phyloP scores from a whole-genome alignment of 1,140 invertebrate species.

The Andrena cerasifolii region DNA sequence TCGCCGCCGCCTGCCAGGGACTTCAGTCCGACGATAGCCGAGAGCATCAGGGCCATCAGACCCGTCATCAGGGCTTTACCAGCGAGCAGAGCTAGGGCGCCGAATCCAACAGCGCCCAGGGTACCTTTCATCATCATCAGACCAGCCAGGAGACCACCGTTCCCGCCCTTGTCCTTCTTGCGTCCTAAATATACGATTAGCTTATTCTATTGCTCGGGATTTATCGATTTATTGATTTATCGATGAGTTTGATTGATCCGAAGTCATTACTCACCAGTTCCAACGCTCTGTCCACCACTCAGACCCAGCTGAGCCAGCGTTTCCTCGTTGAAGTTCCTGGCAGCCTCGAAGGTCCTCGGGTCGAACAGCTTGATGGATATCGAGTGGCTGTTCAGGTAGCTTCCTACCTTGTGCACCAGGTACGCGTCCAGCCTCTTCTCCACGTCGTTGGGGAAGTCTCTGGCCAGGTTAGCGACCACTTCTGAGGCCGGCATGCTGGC shows the following conservation, averaged over 20 bases:
- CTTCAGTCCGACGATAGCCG: constrained; percentile 89
- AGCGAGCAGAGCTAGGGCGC: constrained; percentile 89
- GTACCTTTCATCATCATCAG: constrained; percentile 85
- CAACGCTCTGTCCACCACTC: constrained; percentile 54
- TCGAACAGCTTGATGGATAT: constrained; percentile 89
- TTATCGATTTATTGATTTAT: no score
- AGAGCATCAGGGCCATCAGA: constrained; percentile 89
- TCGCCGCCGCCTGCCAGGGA: constrained; percentile 86
- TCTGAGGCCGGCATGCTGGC: constrained; percentile 84
- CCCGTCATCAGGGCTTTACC: constrained; percentile 94
- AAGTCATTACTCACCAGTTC: constrained; percentile 69
- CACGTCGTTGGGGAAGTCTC: constrained; percentile 88
- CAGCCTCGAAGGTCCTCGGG: constrained; percentile 84
- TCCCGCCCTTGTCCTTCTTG: constrained; percentile 79
- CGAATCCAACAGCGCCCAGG: constrained; percentile 88
- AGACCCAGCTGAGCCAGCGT: constrained; percentile 75
- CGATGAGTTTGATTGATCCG: no score
- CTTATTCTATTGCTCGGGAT: background rate
- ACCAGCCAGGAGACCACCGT: constrained; percentile 77
- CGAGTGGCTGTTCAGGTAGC: constrained; percentile 88
- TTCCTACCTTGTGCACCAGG: constrained; percentile 87
- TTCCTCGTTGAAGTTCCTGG: constrained; percentile 79
- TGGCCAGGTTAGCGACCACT: constrained; percentile 87
- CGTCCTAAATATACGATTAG: constrained; percentile 78
- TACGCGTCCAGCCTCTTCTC: constrained; percentile 90